Evolutionary conservation across 2,888 invertebrate species (phyloP), one percentile per base, ranked within the genome.

Genomic region (Beris chalybata): DNA sequence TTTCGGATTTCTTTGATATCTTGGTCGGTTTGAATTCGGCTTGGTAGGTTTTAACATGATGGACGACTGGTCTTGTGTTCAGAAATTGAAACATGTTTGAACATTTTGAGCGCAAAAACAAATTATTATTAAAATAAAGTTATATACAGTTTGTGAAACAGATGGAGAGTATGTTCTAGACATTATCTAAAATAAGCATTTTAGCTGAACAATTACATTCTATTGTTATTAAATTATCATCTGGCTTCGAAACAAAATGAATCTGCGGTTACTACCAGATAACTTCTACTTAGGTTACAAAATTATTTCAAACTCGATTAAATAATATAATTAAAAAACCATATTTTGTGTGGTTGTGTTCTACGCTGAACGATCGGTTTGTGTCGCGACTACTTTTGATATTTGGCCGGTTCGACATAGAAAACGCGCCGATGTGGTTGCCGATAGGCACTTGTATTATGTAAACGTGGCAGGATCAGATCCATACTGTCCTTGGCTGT

Each of bases 401-500:
- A 64, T 68, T 67, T 65, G 64, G 45, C 55, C 47, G 70, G 70
- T 61, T 69, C 71, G 6, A 66, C 54, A 63, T 64, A 84, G 83
- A 80, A 82, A 77, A 83, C 79, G 76, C 82, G 78, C 74, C 84
- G 81, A 76, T 82, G 82, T 73, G 82, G 74, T 77, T 80, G 74
- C 79, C 83, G 80, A 77, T 79, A 29, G 79, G 81, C 58, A 76
- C 85, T 79, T 72, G 81, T 79, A 76, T 80, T 45, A 81, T 89
- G 88, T 71, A 87, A 77, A 73, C 85, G 82, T 70, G 88, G 88
- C 74, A 89, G 81, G 71, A 85, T 78, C 72, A 86, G 76, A 78
- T 89, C 89, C 85, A 89, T 86, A 77, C 85, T 85, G 75, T 86
- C 84, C 73, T 83, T 84, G 74, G 85, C 83, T 69, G 86, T 86